phyloP scores from a whole-genome alignment of 1,140 invertebrate species.

The Potamilus streckersoni region DNA sequence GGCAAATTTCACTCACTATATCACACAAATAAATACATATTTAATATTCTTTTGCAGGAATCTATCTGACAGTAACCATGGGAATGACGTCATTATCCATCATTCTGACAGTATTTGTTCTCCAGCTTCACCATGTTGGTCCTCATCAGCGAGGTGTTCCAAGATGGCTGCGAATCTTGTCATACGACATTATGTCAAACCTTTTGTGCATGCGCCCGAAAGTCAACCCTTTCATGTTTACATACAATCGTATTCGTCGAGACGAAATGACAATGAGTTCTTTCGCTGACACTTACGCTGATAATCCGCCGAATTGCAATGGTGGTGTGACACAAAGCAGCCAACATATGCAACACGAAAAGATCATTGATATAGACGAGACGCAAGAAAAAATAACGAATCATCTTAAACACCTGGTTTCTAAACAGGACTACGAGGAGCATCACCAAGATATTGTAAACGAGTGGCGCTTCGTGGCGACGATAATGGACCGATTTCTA shows the following conservation, averaged over 20 bases:
- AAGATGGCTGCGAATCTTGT: conserved; percentile 24
- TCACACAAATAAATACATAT: not conserved
- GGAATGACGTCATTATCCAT: conserved; percentile 67
- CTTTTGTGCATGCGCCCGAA: conserved; percentile 36
- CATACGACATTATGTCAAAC: conserved; percentile 33
- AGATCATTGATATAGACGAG: conserved; percentile 5
- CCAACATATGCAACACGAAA: not conserved
- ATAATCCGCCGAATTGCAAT: conserved; percentile 30
- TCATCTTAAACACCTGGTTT: conserved; percentile 46
- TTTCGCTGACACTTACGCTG: conserved; percentile 34
- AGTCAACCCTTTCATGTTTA: conserved; percentile 24
- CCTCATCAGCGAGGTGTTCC: conserved; percentile 32
- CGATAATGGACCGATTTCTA: conserved; percentile 98
- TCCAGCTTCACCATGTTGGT: conserved; percentile 35
- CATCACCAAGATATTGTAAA: conserved; percentile 53
- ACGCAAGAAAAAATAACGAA: conserved; percentile 45
- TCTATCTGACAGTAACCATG: conserved; percentile 68
- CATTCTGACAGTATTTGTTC: conserved; percentile 64
- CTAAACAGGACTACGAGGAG: conserved; percentile 51
- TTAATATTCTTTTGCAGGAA: conserved; percentile 50
- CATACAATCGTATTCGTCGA: not conserved
- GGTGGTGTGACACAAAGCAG: conserved; percentile 8
- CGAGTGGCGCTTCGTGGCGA: conserved; percentile 99
- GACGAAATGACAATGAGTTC: conserved; percentile 22
- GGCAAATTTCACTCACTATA: not conserved